These are phyloP conservation scores for Tapirus terrestris DNA, from an alignment of 2,113 vertebrate genomes.

Conservation along the genomic window DNA sequence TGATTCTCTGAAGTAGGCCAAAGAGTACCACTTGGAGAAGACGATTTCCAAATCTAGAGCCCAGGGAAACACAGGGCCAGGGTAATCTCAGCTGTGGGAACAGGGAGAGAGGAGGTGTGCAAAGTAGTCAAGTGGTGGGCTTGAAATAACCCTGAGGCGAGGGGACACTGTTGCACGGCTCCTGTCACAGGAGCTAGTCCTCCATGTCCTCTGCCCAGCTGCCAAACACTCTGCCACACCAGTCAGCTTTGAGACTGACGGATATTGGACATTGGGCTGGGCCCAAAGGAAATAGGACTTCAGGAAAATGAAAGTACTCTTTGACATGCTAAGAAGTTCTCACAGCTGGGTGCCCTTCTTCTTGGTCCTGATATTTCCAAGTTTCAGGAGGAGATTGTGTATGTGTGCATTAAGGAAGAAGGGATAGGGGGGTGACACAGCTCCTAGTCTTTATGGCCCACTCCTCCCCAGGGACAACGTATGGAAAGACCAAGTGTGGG, in stretches of 20 bases:
- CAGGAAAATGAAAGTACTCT: neutral
- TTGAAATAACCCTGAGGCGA: neutral
- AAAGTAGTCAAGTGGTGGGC: neutral
- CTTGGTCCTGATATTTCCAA: neutral
- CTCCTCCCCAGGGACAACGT: neutral
- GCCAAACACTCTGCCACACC: neutral
- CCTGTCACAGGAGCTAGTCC: neutral
- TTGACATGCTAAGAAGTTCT: neutral
- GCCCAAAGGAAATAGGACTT: neutral
- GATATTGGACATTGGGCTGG: neutral
- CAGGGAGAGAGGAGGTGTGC: neutral
- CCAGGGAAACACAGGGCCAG: neutral
- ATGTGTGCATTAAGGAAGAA: neutral
- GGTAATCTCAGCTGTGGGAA: neutral
- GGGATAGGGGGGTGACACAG: neutral
- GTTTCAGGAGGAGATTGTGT: neutral
- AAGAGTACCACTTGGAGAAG: conserved; percentile 32
- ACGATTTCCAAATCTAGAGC: conserved; percentile 31
- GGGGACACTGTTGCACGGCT: neutral
- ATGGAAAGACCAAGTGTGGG: neutral
- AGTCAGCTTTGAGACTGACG: neutral
- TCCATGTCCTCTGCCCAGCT: neutral
- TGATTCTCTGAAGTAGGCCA: conserved; percentile 26
- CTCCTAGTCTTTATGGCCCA: neutral
- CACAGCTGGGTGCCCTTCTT: neutral